These are phyloP conservation scores for Gulo gulo DNA, from an alignment of 2,113 vertebrate genomes.

Conservation along the genomic window DNA sequence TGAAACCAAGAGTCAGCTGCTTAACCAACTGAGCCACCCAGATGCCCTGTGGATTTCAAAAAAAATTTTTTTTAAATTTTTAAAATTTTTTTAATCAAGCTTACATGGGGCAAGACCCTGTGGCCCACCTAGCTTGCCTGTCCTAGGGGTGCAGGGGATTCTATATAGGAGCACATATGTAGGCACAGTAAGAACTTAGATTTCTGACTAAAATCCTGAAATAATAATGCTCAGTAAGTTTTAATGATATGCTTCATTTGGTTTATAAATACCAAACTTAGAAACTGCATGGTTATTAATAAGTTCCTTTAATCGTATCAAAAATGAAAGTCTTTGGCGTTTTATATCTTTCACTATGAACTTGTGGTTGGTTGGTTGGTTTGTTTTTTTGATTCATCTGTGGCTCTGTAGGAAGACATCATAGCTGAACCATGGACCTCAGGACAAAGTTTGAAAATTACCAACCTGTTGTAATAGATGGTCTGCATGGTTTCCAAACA, in stretches of 20 bases:
- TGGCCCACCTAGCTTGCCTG: no score
- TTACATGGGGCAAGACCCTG: neutral
- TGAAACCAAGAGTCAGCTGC: neutral
- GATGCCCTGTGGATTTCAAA: neutral
- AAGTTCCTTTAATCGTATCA: neutral
- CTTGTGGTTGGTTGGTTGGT: neutral
- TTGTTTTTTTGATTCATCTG: neutral
- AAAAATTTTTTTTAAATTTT: neutral
- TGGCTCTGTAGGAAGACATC: neutral
- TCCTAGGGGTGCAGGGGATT: neutral
- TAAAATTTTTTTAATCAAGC: no score
- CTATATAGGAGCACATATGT: neutral
- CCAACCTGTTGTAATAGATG: neutral
- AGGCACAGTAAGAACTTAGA: neutral
- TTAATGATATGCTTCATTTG: neutral
- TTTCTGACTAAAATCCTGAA: neutral
- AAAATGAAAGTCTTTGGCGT: neutral
- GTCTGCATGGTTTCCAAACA: neutral
- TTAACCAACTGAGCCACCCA: neutral
- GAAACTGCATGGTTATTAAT: neutral
- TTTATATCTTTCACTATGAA: neutral
- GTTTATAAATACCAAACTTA: neutral
- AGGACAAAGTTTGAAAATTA: neutral
- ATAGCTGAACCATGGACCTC: neutral
- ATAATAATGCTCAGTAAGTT: neutral